These are phyloP conservation scores for Coleophora flavipennella DNA, from an alignment of 2,888 invertebrate genomes.

Conservation along the genomic window DNA sequence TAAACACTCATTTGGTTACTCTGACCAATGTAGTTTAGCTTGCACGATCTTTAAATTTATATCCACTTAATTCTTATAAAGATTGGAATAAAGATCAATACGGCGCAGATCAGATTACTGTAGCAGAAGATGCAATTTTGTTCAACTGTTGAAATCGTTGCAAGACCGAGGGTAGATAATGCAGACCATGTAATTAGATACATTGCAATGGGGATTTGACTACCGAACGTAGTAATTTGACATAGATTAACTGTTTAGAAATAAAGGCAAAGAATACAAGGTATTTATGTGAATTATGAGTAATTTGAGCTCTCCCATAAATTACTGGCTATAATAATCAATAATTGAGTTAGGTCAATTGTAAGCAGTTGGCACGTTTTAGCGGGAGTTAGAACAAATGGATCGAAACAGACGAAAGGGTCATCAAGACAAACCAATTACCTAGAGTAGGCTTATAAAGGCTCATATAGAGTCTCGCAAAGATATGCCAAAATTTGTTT, in stretches of 20 bases:
- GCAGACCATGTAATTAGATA: slow-evolving; percentile 27
- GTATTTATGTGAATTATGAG: no score
- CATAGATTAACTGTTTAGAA: slow-evolving; percentile 10
- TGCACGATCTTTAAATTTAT: slow-evolving; percentile 2
- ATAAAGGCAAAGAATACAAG: neutral
- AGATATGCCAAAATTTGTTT: no score
- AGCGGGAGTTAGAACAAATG: no score
- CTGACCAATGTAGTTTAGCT: neutral
- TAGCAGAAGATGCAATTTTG: slow-evolving; percentile 5
- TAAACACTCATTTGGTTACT: slow-evolving; percentile 22
- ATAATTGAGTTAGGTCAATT: no score
- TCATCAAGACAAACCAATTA: no score
- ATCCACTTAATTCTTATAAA: neutral
- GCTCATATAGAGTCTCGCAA: no score
- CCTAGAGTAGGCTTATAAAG: no score
- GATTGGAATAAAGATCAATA: slow-evolving; percentile 7
- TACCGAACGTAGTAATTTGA: slow-evolving; percentile 13
- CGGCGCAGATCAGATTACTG: neutral
- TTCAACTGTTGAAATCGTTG: slow-evolving; percentile 14
- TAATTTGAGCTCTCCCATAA: no score
- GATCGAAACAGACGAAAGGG: no score
- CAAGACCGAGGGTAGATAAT: slow-evolving; percentile 24
- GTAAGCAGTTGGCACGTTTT: no score
- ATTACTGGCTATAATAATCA: no score
- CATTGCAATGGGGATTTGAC: slow-evolving; percentile 13